A percentile compares a stretch with the other conserved stretches of the same genome.
Evolutionary conservation across 2,113 vertebrate species (phyloP).

Genomic region (Cricetomys ansorgei): DNA sequence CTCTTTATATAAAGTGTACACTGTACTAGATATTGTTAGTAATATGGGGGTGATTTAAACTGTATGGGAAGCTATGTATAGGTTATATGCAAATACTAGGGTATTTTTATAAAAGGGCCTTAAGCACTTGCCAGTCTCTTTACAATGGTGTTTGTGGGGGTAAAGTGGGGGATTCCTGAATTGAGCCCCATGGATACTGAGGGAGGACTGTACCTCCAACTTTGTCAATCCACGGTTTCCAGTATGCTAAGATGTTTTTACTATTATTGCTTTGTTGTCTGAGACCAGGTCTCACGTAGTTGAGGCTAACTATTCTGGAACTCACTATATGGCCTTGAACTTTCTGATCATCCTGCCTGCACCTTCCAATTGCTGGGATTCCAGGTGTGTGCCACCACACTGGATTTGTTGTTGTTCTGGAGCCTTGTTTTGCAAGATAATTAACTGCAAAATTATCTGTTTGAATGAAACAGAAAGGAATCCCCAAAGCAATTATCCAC

Average conservation of each 20-base stretch:
- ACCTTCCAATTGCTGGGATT: not conserved
- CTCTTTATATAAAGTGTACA: not conserved
- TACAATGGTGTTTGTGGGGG: too few relatives aligned
- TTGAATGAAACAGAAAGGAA: constrained; percentile 47
- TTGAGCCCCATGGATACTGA: not conserved
- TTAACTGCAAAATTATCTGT: constrained; percentile 51
- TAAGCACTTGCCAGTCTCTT: not conserved
- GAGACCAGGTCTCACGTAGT: not conserved
- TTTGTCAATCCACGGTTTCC: not conserved
- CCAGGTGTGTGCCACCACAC: not conserved
- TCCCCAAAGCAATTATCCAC: not conserved
- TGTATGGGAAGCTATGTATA: not conserved
- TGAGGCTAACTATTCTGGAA: not conserved
- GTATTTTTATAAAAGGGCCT: not conserved
- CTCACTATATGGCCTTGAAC: not conserved
- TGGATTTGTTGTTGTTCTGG: not conserved
- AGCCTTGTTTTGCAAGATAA: constrained; percentile 42
- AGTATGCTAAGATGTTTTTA: not conserved
- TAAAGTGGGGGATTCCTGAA: too few relatives aligned
- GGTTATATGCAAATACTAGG: not conserved
- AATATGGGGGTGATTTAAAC: not conserved
- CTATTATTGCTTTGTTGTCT: not conserved
- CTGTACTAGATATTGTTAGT: not conserved
- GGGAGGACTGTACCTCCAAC: not conserved
- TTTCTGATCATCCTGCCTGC: not conserved